Evolutionary conservation across 1,140 invertebrate genomes (phyloP).

Genomic region (Tetramorium simillimum): DNA sequence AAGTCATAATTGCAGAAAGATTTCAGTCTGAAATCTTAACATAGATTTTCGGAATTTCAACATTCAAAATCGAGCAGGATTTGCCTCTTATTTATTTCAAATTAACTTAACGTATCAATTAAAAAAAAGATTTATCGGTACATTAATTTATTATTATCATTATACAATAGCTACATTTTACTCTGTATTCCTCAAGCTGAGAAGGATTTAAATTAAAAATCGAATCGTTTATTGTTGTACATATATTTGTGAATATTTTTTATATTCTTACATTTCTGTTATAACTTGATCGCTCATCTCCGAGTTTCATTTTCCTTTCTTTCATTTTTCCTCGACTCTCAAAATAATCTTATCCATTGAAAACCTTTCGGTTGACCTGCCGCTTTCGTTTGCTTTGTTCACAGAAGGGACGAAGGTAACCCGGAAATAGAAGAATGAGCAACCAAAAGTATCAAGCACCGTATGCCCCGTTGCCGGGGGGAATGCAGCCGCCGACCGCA

Average conservation of each 20-base stretch:
- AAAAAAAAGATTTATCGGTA: neutral
- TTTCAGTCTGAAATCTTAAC: neutral
- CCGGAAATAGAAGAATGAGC: slow-evolving; percentile 28
- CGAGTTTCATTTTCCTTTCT: neutral
- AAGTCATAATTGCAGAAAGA: neutral
- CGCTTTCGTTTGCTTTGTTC: neutral
- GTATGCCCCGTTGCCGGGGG: neutral
- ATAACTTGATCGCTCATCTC: neutral
- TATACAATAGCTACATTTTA: neutral
- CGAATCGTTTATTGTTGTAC: neutral
- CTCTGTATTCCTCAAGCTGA: neutral
- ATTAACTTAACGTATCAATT: neutral
- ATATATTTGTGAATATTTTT: neutral
- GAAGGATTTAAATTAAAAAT: neutral
- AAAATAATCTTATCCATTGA: neutral
- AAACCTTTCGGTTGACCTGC: neutral
- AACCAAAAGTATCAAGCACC: neutral
- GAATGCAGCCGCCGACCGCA: slow-evolving; percentile 2
- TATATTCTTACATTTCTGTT: neutral
- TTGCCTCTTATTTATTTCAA: neutral
- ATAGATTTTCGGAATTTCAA: neutral
- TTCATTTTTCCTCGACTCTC: neutral
- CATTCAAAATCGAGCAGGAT: neutral
- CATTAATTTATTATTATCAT: neutral
- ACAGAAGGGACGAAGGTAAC: neutral